phyloP scores from a whole-genome alignment of 2,113 vertebrate genomes.

The Cyrtonyx montezumae region DNA sequence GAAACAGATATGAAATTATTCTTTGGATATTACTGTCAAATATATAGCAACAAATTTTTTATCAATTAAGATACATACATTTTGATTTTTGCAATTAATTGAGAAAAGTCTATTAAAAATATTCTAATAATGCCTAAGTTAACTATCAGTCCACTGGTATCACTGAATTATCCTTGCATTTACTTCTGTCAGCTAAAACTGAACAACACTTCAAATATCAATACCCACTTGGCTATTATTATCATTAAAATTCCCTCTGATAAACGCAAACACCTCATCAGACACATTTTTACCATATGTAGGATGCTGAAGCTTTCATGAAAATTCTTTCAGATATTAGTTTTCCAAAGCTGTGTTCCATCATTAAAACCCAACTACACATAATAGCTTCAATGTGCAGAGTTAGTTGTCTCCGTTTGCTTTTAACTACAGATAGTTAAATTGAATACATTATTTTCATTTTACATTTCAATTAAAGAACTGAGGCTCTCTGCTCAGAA shows the following conservation, averaged over 20 bases:
- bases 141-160: not conserved
- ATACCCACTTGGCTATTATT: not conserved
- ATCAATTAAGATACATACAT: not conserved
- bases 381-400: not conserved
- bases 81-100: slow-evolving; percentile 25
- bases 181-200: not conserved
- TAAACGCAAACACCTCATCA: not conserved
- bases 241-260: not conserved
- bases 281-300: not conserved
- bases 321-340: not conserved
- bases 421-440: not conserved
- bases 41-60: slow-evolving; percentile 18
- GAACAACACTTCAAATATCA: not conserved
- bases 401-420: not conserved
- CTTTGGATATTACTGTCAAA: slow-evolving; percentile 29
- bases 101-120: not conserved
- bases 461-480: not conserved
- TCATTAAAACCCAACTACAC: not conserved
- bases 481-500: not conserved
- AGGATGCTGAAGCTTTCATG: not conserved
- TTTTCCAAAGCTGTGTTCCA: not conserved
- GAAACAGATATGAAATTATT: slow-evolving; percentile 32
- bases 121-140: not conserved
- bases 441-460: not conserved
- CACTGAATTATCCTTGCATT: not conserved